Evolutionary conservation across 2,888 invertebrate species (phyloP), one percentile per base, ranked within the genome.

Genomic region (Pseudanteris insignis): DNA sequence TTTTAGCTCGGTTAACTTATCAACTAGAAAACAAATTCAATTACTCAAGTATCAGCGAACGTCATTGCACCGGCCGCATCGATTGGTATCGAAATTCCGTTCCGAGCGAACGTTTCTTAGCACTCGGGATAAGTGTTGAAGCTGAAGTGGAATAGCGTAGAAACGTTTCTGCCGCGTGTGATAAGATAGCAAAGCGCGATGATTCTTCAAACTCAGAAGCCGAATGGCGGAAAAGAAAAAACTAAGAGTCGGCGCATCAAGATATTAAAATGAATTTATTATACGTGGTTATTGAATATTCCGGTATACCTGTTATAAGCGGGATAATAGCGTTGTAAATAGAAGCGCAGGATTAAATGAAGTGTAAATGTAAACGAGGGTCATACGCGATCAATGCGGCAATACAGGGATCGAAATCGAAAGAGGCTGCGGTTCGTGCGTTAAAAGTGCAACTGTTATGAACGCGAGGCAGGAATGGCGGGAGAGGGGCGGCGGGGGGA

Each of bases 381-480:
- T 51, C 57, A 50, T 57, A 54, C 24, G 58, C 63, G 55, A 64
- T 54, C 51, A 57, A 59, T 58, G 54, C 50, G 30, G 64, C 36
- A 50, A 63, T 40, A 58, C 34, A 53, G 53, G 44, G 38, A 53
- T 47, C 51, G 64, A 62, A 61, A 57, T 57, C 48, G 38, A 48
- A 43, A 63, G 40, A 51, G 43, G 51, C 54, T 48, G 46, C 8
- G 44, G 51, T 43, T 33, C 47, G 60, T 53, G 57, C 48, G 61
- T 62, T n/a, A 66, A 66, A 65, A 66, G 54, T 65, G 62, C 61
- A 64, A 66, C 66, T 67, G 66, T 66, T 66, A 67, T 67, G 64
- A 67, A 67, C 63, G 64, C 62, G 60, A 51, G 41, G 43, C 34
- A 34, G 58, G 18, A 18, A 18, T 6, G 18, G 6, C 3, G 18